phyloP scores from a whole-genome alignment of 2,888 invertebrate species.

The Pecten maximus region DNA sequence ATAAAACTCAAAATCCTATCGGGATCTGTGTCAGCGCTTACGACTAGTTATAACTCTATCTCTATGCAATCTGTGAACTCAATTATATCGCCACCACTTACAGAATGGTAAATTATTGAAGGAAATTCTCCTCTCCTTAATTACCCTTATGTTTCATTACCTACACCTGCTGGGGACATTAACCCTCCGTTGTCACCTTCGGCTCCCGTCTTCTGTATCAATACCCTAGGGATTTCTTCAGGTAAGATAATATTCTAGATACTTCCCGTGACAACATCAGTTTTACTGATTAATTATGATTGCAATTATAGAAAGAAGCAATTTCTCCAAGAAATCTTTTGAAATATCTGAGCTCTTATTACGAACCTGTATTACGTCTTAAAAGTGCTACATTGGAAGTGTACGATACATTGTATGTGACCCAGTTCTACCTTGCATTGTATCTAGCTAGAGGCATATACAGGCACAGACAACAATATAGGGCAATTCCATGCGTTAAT shows the following conservation, averaged over 20 bases:
- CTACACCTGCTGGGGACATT: not conserved
- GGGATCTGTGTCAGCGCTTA: not conserved
- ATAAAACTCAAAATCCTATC: not conserved
- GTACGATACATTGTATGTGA: not conserved
- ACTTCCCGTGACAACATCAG: not conserved
- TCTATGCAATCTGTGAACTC: not conserved
- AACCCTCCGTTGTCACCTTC: not conserved
- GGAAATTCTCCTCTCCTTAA: not conserved
- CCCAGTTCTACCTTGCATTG: not conserved
- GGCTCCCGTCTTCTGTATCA: not conserved
- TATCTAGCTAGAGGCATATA: not conserved
- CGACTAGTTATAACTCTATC: constrained; percentile 14
- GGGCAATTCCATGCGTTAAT: not conserved
- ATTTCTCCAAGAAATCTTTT: not conserved
- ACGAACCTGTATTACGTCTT: no score
- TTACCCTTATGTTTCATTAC: constrained; percentile 12
- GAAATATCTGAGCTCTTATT: no score
- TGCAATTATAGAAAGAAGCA: not conserved
- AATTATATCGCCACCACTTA: constrained; percentile 20
- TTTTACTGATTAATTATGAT: not conserved
- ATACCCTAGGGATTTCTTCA: not conserved
- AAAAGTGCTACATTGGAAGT: not conserved
- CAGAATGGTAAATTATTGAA: not conserved
- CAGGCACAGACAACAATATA: not conserved
- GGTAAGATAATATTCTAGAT: not conserved